Base-by-base conservation (phyloP, 2,113 vertebrate genomes). In the Neopipo cinnamomea region DNA sequence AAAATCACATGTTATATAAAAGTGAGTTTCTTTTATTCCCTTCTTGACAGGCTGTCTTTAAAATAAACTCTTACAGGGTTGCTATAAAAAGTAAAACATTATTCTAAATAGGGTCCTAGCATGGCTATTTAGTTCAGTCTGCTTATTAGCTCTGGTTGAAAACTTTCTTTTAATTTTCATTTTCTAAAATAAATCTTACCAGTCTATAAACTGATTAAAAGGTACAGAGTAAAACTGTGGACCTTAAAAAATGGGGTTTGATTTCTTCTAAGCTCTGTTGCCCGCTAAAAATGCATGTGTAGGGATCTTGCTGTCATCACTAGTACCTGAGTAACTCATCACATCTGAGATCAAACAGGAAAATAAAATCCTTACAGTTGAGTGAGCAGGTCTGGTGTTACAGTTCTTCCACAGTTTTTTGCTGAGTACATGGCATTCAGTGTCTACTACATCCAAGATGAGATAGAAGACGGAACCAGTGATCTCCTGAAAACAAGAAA, bases 361-460 rank as follows among this genome's bases (percentile, higher is more conserved):
- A 79, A 67, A 86, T 62, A 7, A 66, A 79, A 71, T 70, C 76
- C 97, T 98, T 96, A 98, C 98, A 4, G 77, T 72, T 35, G 20
- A 1, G 61, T 96, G 65, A 25, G 61, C 4, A 1, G 0, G 0
- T 88, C 95, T 96, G 46, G 6, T 12, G 0, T 0, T 1, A 46
- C 98, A 98, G 9, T 96, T 50, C 81, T 94, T 97, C 97, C 95
- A 97, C 0, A 62, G 2, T 79, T 80, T 97, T 63, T 17, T 93
- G 82, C 96, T 98, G 80, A 97, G 96, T 44, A 98, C 97, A 0
- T 98, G 97, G 33, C 98, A 98, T 35, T 42, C 24, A 0, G 96
- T 98, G 77, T 98, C 97, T 46, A 95, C n/a, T 42, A 98, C 97
- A 4, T 98, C 97, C 94, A 98, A 19, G 3, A 80, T 87, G 49